Evolutionary conservation across 1,140 invertebrate species (phyloP).

Genomic region (Paraescarpia echinospica): DNA sequence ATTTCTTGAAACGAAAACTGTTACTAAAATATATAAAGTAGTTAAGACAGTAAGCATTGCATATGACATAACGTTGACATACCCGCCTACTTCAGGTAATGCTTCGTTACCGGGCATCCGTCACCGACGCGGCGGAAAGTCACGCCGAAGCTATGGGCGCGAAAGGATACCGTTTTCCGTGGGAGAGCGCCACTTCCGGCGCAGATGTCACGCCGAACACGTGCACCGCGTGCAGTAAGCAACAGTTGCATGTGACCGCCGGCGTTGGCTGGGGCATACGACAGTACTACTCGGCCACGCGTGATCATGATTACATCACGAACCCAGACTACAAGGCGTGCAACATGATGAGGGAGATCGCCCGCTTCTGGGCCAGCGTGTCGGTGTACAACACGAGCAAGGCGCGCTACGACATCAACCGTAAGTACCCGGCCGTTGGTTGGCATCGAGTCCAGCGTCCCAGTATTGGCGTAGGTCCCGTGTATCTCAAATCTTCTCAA

Average conservation of each 20-base stretch:
- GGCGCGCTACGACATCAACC: slow-evolving; percentile 23
- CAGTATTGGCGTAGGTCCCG: too few species aligned
- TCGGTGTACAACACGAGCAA: slow-evolving; percentile 20
- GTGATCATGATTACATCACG: slow-evolving; percentile 28
- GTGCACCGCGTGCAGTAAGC: slow-evolving; percentile 24
- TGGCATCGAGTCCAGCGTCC: too few species aligned
- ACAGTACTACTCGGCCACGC: slow-evolving; percentile 28
- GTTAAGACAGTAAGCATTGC: background rate
- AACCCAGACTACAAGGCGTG: slow-evolving; percentile 28
- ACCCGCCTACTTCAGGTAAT: background rate
- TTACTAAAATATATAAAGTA: background rate
- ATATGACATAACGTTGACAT: background rate
- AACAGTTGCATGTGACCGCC: slow-evolving; percentile 21
- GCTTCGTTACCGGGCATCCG: slow-evolving; percentile 16
- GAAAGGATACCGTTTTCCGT: slow-evolving; percentile 26
- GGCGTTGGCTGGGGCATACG: slow-evolving; percentile 26
- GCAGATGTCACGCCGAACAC: slow-evolving; percentile 18
- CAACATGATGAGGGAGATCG: slow-evolving; percentile 27
- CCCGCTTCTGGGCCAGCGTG: slow-evolving; percentile 22
- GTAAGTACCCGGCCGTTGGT: background rate
- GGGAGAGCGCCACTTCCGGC: slow-evolving; percentile 28
- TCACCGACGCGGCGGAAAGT: slow-evolving; percentile 7
- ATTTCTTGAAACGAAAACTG: background rate
- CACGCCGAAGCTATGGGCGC: slow-evolving; percentile 16
- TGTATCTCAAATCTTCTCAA: too few species aligned